phyloP scores from a whole-genome alignment of 2,797 vertebrate genomes.

The Poeciliopsis infans region DNA sequence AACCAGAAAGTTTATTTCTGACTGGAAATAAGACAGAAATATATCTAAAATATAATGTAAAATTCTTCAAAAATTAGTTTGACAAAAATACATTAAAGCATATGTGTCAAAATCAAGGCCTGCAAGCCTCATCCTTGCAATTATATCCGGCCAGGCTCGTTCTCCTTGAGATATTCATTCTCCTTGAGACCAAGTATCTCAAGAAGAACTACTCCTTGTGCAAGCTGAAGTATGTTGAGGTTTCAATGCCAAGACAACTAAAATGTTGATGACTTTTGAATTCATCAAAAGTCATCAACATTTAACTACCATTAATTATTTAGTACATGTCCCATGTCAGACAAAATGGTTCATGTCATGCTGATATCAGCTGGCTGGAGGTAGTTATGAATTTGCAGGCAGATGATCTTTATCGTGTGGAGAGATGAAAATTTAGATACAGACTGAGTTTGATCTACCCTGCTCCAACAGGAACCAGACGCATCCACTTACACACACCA shows the following conservation, averaged over 20 bases:
- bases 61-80: no score
- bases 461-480: conserved; percentile 27
- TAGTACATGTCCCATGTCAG: background rate
- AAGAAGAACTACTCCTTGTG: no score
- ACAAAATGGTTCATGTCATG: conserved; percentile 7
- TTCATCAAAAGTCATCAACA: conserved; percentile 19
- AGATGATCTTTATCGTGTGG: background rate
- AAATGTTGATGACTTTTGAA: background rate
- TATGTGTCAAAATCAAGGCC: no score
- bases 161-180: no score
- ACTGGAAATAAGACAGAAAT: no score
- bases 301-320: conserved; percentile 3
- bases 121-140: no score
- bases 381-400: conserved; percentile 17
- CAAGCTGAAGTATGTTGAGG: background rate
- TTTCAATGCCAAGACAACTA: background rate
- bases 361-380: conserved; percentile 6
- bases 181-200: no score
- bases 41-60: no score
- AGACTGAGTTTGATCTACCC: conserved; percentile 3
- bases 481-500: conserved; percentile 24
- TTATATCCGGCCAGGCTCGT: no score
- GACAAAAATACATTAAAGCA: no score
- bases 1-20: no score
- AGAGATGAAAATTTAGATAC: conserved; percentile 23